Percentiles rank a stretch among this genome's conserved stretches.
Evolutionary conservation across 2,888 invertebrate genomes (phyloP).

Genomic region (Scrobipalpa atriplicella): DNA sequence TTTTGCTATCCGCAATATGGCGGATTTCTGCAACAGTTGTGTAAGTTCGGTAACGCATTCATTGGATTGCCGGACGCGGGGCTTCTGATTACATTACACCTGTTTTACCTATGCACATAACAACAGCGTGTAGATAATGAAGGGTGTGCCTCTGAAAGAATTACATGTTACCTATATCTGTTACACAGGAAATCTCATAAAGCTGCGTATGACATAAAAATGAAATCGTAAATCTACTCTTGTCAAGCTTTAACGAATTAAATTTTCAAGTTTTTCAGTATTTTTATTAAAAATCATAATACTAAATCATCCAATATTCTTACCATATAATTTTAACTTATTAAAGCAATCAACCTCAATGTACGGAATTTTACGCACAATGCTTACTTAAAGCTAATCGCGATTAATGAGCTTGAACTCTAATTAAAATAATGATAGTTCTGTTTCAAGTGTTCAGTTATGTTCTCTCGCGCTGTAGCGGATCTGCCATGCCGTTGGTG

Average conservation of each 20-base stretch:
- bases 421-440: conserved; percentile 31
- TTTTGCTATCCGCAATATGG: conserved; percentile 21
- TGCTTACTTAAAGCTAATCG: conserved; percentile 9
- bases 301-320: not conserved
- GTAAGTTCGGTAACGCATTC: conserved; percentile 13
- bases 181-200: too few relatives aligned
- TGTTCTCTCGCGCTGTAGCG: conserved; percentile 24
- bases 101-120: not conserved
- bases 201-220: too few relatives aligned
- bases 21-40: conserved; percentile 16
- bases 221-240: too few relatives aligned
- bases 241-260: too few relatives aligned
- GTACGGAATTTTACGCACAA: conserved; percentile 10
- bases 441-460: conserved; percentile 27
- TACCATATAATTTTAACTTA: not conserved
- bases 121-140: not conserved
- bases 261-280: too few relatives aligned
- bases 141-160: not conserved
- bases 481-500: not conserved
- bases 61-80: conserved; percentile 2
- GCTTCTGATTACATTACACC: not conserved
- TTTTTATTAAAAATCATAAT: too few relatives aligned
- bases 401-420: conserved; percentile 23
- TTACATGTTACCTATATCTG: too few relatives aligned
- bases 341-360: not conserved